phyloP scores from a whole-genome alignment of 2,113 vertebrate species.

The Callipepla californica region DNA sequence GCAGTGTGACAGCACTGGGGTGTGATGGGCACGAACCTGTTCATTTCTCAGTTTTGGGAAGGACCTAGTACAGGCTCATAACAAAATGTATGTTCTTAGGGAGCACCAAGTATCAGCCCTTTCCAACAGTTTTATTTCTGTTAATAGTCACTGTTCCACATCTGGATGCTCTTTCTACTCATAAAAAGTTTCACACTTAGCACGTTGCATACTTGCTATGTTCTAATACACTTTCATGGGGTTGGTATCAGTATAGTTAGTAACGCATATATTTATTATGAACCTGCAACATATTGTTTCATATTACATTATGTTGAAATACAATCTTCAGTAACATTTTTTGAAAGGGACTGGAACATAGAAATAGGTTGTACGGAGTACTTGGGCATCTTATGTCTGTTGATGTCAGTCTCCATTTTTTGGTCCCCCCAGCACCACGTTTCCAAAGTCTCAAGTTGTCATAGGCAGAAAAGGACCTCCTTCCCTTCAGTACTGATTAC shows the following conservation, averaged over 20 bases:
- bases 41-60: neutral
- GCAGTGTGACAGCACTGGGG: neutral
- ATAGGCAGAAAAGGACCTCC: neutral
- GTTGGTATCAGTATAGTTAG: neutral
- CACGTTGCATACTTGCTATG: neutral
- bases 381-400: rapidly evolving
- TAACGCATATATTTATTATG: neutral
- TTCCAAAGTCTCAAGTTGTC: neutral
- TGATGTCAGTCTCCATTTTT: neutral
- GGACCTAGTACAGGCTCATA: neutral
- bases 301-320: no score
- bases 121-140: neutral
- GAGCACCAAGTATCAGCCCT: neutral
- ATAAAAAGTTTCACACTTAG: neutral
- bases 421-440: neutral
- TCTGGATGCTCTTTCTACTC: neutral
- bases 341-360: neutral
- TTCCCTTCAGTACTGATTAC: neutral
- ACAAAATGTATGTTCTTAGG: neutral
- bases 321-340: neutral
- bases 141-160: neutral
- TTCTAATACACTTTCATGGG: neutral
- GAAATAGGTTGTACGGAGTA: neutral
- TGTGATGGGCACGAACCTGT: neutral
- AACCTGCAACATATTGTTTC: neutral